Conservation (phyloP, 1,140 invertebrate species). For the Macrotrachela quadricornifera region DNA sequence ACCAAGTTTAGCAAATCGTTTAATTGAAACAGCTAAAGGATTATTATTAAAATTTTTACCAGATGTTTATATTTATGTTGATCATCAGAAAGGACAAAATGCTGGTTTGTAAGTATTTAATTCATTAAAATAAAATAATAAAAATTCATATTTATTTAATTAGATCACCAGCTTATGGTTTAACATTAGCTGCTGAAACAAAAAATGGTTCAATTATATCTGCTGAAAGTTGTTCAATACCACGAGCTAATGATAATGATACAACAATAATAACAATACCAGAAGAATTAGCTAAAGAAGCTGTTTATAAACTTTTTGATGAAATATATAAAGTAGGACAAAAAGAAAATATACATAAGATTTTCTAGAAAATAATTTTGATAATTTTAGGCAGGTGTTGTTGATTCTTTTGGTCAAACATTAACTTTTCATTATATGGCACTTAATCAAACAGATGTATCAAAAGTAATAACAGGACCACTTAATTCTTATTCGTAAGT, state of each 20-base stretch:
- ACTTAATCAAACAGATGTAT: slow-evolving; percentile 75
- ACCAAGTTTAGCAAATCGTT: slow-evolving; percentile 64
- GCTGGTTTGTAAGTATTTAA: slow-evolving; percentile 36
- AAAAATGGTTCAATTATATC: slow-evolving; percentile 54
- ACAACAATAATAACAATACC: slow-evolving; percentile 38
- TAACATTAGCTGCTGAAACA: slow-evolving; percentile 71
- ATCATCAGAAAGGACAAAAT: slow-evolving; percentile 59
- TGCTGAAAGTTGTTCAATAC: slow-evolving; percentile 35
- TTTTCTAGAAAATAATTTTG: too few species aligned
- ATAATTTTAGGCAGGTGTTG: slow-evolving; percentile 40
- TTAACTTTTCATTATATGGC: slow-evolving; percentile 69
- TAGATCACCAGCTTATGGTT: slow-evolving; percentile 54
- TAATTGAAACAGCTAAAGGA: slow-evolving; percentile 74
- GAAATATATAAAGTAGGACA: slow-evolving; percentile 54
- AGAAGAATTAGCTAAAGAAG: slow-evolving; percentile 67
- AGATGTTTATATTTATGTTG: slow-evolving; percentile 81
- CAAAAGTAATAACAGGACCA: slow-evolving; percentile 56
- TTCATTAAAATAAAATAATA: too few species aligned
- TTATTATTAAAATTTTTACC: slow-evolving; percentile 69
- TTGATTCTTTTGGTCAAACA: slow-evolving; percentile 68
- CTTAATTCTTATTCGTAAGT: slow-evolving; percentile 19
- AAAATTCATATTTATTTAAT: too few species aligned
- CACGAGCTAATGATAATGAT: slow-evolving; percentile 18
- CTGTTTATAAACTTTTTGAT: slow-evolving; percentile 54
- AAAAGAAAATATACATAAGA: too few species aligned